These are phyloP conservation scores for Tetrao urogallus DNA, from an alignment of 2,113 vertebrate species.

Conservation along the genomic window DNA sequence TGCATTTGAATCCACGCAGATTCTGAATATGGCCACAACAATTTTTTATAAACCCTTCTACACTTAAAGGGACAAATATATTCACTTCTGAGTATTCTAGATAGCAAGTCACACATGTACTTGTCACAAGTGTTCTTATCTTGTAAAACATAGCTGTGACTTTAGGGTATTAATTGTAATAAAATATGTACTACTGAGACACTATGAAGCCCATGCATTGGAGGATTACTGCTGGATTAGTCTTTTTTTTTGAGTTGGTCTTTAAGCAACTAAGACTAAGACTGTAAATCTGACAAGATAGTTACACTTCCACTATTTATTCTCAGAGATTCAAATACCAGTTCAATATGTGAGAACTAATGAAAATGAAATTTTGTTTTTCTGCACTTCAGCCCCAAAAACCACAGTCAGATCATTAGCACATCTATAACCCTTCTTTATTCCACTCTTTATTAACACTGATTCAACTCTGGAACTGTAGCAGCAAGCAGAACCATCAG, in stretches of 20 bases:
- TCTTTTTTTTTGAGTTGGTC: background rate
- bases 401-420: background rate
- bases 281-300: background rate
- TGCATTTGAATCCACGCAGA: background rate
- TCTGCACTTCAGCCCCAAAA: background rate
- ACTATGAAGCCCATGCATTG: background rate
- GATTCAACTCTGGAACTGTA: slow-evolving; percentile 5
- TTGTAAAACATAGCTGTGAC: background rate
- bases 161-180: background rate
- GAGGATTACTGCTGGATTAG: slow-evolving; percentile 30
- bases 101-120: background rate
- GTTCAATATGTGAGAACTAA: background rate
- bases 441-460: background rate
- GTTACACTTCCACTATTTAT: background rate
- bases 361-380: background rate
- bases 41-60: background rate
- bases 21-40: background rate
- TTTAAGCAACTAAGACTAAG: background rate
- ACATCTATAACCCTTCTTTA: background rate
- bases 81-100: background rate
- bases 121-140: background rate
- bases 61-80: background rate
- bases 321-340: background rate
- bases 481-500: background rate
- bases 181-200: background rate